A percentile compares a stretch with the other conserved stretches of the same genome.
These are phyloP conservation scores for Pygocentrus nattereri DNA, from an alignment of 2,797 vertebrate species.

Conservation along the genomic window DNA sequence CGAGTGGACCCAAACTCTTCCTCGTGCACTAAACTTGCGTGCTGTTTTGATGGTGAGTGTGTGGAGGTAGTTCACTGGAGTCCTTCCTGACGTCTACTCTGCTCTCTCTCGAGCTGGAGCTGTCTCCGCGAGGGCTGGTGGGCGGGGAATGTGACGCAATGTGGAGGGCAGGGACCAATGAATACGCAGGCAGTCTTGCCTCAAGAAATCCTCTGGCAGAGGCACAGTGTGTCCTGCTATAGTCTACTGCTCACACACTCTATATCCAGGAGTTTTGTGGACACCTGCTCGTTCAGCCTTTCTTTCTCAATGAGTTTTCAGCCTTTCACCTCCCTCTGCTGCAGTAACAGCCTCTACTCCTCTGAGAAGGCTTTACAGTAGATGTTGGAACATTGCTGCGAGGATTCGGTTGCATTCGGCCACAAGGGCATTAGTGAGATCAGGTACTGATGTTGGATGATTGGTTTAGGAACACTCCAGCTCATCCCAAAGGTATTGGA, in stretches of 20 bases:
- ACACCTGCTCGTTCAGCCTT: not conserved
- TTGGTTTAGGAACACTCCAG: no score
- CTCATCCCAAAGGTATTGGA: no score
- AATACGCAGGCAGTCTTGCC: conserved; percentile 48
- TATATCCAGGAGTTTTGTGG: not conserved
- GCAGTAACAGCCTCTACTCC: no score
- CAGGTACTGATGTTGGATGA: no score
- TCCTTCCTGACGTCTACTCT: conserved; percentile 33
- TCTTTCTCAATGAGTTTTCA: not conserved
- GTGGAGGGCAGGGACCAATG: conserved; percentile 76
- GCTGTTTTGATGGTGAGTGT: conserved; percentile 6
- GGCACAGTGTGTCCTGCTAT: not conserved
- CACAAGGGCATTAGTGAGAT: no score
- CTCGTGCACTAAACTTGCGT: not conserved
- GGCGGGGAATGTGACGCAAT: conserved; percentile 82
- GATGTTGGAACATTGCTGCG: no score
- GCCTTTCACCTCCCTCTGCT: no score
- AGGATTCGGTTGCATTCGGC: no score
- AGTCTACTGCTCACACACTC: not conserved
- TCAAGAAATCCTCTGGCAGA: conserved; percentile 32
- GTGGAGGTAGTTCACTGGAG: conserved; percentile 48
- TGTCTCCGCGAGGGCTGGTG: conserved; percentile 47
- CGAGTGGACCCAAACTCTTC: not conserved
- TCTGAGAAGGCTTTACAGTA: no score
- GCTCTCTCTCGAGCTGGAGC: not conserved